These are phyloP conservation scores for Vollenhovia emeryi DNA, from an alignment of 1,140 invertebrate species.

Conservation along the genomic window DNA sequence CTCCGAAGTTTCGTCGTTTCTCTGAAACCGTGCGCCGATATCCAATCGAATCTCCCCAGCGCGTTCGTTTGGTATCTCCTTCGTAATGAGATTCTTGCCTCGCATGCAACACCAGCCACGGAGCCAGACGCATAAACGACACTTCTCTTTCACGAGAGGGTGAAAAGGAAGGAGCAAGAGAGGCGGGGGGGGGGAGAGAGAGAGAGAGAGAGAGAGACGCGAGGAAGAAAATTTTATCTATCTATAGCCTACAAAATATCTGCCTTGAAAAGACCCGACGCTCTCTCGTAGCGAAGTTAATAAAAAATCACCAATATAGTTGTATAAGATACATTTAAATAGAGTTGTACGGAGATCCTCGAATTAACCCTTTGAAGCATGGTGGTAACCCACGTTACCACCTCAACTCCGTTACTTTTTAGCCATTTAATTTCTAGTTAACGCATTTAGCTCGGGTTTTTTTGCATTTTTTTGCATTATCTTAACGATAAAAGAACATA, in stretches of 20 bases:
- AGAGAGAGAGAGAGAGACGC: neutral
- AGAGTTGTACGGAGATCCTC: neutral
- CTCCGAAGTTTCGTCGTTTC: neutral
- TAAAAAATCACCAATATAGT: neutral
- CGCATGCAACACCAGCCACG: neutral
- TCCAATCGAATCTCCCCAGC: conserved; percentile 51
- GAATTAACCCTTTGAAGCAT: too few species aligned
- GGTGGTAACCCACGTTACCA: too few species aligned
- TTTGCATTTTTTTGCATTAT: too few species aligned
- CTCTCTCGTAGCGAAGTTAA: neutral
- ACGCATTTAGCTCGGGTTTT: too few species aligned
- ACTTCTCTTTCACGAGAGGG: neutral
- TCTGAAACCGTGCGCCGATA: neutral
- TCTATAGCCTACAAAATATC: neutral
- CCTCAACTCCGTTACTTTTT: too few species aligned
- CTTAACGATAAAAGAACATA: too few species aligned
- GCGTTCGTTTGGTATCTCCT: conserved; percentile 14
- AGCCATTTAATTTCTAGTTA: too few species aligned
- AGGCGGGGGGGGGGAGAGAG: neutral
- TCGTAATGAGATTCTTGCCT: conserved; percentile 51
- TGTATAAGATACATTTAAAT: conserved; percentile 8
- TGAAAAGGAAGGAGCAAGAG: neutral
- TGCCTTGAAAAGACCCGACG: neutral
- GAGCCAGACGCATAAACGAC: neutral
- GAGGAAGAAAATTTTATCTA: neutral